These are phyloP conservation scores for Trigoniulus corallinus DNA, from an alignment of 1,140 invertebrate genomes.

Conservation along the genomic window DNA sequence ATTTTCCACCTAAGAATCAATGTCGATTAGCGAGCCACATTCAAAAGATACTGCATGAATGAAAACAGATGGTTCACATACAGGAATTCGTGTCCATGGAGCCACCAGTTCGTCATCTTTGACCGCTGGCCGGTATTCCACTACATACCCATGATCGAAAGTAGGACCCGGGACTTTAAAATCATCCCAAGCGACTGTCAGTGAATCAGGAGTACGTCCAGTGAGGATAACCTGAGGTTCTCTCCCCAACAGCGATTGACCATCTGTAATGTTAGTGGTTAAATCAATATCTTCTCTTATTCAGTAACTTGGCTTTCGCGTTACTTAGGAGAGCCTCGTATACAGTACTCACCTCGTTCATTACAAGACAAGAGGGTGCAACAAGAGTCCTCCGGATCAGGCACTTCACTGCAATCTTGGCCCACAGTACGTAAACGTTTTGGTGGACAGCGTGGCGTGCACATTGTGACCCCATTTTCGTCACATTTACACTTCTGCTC, in stretches of 20 bases:
- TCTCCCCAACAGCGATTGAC: background rate
- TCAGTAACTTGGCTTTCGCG: no score
- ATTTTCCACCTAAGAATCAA: constrained; percentile 15
- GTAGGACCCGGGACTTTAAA: constrained; percentile 17
- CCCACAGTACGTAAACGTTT: background rate
- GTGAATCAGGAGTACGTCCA: constrained; percentile 13
- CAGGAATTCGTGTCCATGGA: no score
- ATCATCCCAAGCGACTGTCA: constrained; percentile 26
- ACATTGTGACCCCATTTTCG: background rate
- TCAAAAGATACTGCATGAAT: no score
- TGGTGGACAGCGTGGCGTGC: background rate
- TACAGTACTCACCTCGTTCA: background rate
- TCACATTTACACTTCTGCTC: background rate
- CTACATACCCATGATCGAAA: constrained; percentile 17
- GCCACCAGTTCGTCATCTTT: background rate
- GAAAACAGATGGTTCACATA: no score
- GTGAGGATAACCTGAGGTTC: constrained; percentile 22
- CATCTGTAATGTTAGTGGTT: no score
- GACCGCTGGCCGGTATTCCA: constrained; percentile 12
- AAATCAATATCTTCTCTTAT: no score
- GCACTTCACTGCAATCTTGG: background rate
- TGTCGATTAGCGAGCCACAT: no score
- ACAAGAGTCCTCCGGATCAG: background rate
- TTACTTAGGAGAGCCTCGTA: no score
- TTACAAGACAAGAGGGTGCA: background rate